These are phyloP conservation scores for Podargus strigoides DNA, from an alignment of 2,797 vertebrate genomes.

Conservation along the genomic window DNA sequence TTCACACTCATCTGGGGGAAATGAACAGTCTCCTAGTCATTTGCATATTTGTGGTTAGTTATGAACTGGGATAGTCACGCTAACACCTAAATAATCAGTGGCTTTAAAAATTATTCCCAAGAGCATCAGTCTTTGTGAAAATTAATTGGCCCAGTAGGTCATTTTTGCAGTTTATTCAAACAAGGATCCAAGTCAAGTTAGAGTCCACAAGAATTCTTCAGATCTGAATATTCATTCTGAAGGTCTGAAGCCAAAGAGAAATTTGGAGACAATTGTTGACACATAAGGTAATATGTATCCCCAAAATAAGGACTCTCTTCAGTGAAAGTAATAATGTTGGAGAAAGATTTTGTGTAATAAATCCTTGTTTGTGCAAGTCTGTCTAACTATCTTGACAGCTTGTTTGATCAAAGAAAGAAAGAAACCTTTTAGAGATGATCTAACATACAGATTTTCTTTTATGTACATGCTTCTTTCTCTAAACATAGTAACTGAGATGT, in stretches of 20 bases:
- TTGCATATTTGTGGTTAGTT: neutral
- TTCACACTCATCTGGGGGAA: neutral
- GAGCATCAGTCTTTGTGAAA: neutral
- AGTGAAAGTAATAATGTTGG: neutral
- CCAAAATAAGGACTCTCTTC: neutral
- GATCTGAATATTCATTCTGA: neutral
- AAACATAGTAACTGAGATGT: neutral
- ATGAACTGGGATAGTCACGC: neutral
- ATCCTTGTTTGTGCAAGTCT: neutral
- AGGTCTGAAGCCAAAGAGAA: neutral
- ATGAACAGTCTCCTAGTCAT: neutral
- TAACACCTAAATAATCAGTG: neutral
- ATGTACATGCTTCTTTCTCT: neutral
- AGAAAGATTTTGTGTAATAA: neutral
- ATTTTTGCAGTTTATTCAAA: neutral
- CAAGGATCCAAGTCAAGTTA: neutral
- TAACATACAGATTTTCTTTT: neutral
- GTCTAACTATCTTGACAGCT: neutral
- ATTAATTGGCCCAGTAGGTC: neutral
- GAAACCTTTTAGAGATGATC: neutral
- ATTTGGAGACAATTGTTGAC: neutral
- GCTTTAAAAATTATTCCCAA: neutral
- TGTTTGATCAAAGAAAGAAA: neutral
- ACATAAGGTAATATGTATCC: neutral
- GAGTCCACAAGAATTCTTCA: neutral